These are phyloP conservation scores for Tinamus guttatus DNA, from an alignment of 2,113 vertebrate genomes.

Conservation along the genomic window DNA sequence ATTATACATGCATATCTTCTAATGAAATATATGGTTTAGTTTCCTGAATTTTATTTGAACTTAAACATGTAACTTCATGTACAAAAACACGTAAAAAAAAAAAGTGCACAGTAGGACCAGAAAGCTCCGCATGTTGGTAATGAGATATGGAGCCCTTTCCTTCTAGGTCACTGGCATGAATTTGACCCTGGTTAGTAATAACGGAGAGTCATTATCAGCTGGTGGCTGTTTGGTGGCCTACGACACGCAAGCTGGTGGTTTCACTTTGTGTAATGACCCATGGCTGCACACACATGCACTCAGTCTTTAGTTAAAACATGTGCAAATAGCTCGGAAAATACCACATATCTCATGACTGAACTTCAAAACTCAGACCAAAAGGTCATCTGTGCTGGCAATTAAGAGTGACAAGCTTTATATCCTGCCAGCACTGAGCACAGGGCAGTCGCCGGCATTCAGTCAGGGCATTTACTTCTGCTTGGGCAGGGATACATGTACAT, in stretches of 20 bases:
- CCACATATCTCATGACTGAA: neutral
- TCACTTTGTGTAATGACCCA: slow-evolving; percentile 61
- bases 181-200: slow-evolving; percentile 53
- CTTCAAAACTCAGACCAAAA: slow-evolving; percentile 46
- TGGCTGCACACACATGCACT: slow-evolving; percentile 33
- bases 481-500: neutral
- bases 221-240: slow-evolving; percentile 36
- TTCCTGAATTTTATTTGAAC: neutral
- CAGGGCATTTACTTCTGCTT: neutral
- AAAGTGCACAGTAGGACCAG: neutral
- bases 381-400: slow-evolving; percentile 25
- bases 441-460: neutral
- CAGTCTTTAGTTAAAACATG: slow-evolving; percentile 32
- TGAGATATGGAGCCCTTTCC: slow-evolving; percentile 45
- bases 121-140: neutral
- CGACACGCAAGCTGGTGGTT: slow-evolving; percentile 14
- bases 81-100: too few relatives aligned
- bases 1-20: neutral
- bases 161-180: slow-evolving; percentile 61
- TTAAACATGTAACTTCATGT: neutral
- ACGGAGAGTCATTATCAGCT: slow-evolving; percentile 22
- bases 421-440: neutral
- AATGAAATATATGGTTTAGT: neutral
- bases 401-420: slow-evolving; percentile 28
- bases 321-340: slow-evolving; percentile 45